phyloP scores from a whole-genome alignment of 2,797 vertebrate genomes.

The Spondyliosoma cantharus region DNA sequence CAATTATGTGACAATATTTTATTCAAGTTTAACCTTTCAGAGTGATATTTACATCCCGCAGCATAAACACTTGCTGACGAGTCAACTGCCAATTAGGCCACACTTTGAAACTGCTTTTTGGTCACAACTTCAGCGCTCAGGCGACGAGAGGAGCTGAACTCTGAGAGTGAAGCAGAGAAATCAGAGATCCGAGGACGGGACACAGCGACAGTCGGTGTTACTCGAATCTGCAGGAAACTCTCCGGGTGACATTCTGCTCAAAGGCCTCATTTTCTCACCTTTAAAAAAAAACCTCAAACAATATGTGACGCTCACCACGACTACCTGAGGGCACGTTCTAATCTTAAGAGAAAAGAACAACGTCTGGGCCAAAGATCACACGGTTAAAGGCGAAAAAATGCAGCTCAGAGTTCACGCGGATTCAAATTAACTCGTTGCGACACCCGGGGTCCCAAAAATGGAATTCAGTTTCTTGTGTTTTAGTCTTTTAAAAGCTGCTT shows the following conservation, averaged over 20 bases:
- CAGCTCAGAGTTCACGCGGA: no score
- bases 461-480: no score
- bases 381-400: neutral
- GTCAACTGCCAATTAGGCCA: neutral
- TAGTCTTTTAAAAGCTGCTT: no score
- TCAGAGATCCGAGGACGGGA: neutral
- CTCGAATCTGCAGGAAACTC: slow-evolving; percentile 5
- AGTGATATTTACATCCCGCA: slow-evolving; percentile 39
- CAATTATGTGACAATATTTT: slow-evolving; percentile 40
- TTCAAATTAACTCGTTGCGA: no score
- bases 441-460: no score
- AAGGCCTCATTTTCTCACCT: slow-evolving; percentile 3
- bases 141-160: slow-evolving; percentile 1
- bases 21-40: slow-evolving; percentile 60
- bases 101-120: neutral
- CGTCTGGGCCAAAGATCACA: neutral
- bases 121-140: neutral
- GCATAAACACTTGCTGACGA: slow-evolving; percentile 19
- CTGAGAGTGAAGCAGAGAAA: slow-evolving; percentile 26
- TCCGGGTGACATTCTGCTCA: neutral
- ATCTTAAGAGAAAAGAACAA: neutral
- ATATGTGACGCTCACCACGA: no score
- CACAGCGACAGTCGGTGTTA: neutral
- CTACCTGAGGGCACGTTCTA: neutral
- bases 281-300: neutral